phyloP scores from a whole-genome alignment of 2,113 vertebrate species.

The Erythrocebus patas region DNA sequence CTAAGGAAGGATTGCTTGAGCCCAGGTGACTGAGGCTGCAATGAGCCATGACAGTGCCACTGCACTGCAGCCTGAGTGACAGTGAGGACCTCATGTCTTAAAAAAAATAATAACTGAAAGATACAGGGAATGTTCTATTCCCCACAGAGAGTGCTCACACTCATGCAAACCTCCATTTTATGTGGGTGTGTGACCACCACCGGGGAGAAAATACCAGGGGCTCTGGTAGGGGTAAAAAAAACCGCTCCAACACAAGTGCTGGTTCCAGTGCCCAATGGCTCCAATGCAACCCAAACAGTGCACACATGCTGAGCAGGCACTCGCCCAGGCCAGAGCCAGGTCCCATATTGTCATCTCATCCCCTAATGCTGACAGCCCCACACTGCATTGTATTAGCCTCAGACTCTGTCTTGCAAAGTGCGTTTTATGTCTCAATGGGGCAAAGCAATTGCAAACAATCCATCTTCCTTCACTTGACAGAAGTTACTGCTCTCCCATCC shows the following conservation, averaged over 20 bases:
- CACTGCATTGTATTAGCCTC: neutral
- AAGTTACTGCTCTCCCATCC: neutral
- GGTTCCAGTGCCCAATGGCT: rapidly evolving
- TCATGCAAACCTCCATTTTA: neutral
- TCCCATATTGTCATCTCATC: rapidly evolving
- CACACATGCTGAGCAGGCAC: too few species aligned
- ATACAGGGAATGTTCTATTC: too few species aligned
- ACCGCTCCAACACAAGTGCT: neutral
- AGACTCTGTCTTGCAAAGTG: neutral
- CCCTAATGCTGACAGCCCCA: neutral
- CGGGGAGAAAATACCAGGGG: neutral
- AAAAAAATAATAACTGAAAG: neutral
- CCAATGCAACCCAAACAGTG: neutral
- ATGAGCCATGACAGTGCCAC: neutral
- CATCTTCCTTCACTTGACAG: neutral
- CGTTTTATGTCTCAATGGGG: neutral
- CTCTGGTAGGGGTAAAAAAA: neutral
- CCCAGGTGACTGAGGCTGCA: neutral
- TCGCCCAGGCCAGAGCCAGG: neutral
- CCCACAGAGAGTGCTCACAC: rapidly evolving
- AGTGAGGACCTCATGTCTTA: neutral
- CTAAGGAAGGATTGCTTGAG: neutral
- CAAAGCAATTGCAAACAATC: neutral
- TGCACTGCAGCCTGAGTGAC: neutral
- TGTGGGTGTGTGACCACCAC: rapidly evolving